Conservation (phyloP, 1,140 invertebrate species). For the Cotesia typhae region DNA sequence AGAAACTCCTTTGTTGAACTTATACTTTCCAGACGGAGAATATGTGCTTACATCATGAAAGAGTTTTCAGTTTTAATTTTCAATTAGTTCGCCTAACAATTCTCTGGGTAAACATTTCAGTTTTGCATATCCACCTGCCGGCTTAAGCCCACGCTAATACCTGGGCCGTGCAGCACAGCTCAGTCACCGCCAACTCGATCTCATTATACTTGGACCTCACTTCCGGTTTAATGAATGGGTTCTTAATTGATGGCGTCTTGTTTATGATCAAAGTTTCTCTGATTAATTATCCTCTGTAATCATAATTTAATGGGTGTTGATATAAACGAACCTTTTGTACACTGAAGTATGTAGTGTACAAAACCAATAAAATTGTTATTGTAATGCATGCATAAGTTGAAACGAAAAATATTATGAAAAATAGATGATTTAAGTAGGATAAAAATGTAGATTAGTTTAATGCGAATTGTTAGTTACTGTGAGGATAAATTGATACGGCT, state of each 20-base stretch:
- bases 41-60: not conserved
- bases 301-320: not conserved
- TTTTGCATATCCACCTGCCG: conserved; percentile 33
- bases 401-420: conserved; percentile 2
- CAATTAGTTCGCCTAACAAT: too few species aligned
- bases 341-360: not conserved
- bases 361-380: not conserved
- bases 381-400: not conserved
- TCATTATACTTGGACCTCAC: conserved; percentile 39
- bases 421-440: not conserved
- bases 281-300: conserved; percentile 50
- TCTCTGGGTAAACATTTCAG: too few species aligned
- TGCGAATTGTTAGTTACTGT: too few species aligned
- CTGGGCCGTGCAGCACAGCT: not conserved
- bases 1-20: not conserved
- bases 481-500: not conserved
- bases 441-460: not conserved
- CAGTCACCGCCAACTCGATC: conserved; percentile 18
- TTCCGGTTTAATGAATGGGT: conserved; percentile 56
- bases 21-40: not conserved
- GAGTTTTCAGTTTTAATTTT: too few species aligned
- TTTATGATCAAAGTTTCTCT: conserved; percentile 58
- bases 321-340: not conserved
- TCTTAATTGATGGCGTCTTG: conserved; percentile 57
- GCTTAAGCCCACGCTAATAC: conserved; percentile 21